A percentile compares a stretch with the other conserved stretches of the same genome.
phyloP scores from a whole-genome alignment of 2,113 vertebrate genomes.

The Dendropsophus ebraccatus region DNA sequence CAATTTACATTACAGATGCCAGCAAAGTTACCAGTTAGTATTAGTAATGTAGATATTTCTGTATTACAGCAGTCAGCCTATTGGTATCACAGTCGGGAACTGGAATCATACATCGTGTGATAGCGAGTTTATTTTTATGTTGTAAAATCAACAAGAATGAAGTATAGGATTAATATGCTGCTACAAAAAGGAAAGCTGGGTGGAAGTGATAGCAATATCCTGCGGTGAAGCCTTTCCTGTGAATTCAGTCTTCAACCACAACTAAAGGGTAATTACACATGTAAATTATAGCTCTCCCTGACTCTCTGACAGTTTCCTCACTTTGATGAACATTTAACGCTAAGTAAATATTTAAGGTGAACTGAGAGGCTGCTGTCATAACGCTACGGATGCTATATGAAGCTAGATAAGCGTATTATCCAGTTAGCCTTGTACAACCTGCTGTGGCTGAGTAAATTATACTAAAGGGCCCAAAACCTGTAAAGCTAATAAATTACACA shows the following conservation, averaged over 20 bases:
- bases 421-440: background rate
- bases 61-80: background rate
- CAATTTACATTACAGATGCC: background rate
- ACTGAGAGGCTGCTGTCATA: background rate
- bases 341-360: constrained; percentile 5
- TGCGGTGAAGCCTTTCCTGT: background rate
- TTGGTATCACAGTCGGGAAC: background rate
- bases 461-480: too few species aligned
- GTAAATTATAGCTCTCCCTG: background rate
- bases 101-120: background rate
- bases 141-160: background rate
- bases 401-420: background rate
- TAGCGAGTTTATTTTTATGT: background rate
- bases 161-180: constrained; percentile 4
- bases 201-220: constrained; percentile 9
- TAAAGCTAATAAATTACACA: too few species aligned
- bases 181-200: background rate
- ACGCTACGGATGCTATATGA: too few species aligned
- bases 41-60: background rate
- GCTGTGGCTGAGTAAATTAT: background rate
- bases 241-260: background rate
- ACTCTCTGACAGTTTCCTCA: background rate
- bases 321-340: background rate
- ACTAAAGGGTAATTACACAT: background rate
- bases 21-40: background rate